Conservation (phyloP, 2,888 invertebrate species). For the Zygogramma bicolorata region DNA sequence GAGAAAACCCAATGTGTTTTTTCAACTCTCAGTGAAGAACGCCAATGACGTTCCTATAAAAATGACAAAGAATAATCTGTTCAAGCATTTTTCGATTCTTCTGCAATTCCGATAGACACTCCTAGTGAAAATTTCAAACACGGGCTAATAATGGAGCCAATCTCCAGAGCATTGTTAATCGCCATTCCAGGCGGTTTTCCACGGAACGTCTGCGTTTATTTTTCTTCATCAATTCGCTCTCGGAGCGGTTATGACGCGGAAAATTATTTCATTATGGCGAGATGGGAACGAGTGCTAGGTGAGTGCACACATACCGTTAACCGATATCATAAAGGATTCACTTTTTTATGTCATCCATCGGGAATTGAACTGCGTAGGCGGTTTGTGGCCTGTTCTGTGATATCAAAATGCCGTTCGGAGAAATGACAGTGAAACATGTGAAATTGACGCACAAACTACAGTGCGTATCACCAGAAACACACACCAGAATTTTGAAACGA, state of each 20-base stretch:
- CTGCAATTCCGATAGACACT: neutral
- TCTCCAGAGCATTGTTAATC: neutral
- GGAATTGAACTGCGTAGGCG: neutral
- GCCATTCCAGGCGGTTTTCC: neutral
- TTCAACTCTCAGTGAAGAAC: too few species aligned
- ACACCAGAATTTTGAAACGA: too few species aligned
- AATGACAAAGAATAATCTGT: too few species aligned
- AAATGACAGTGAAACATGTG: too few species aligned
- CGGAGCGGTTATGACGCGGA: neutral
- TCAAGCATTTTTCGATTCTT: neutral
- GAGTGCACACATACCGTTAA: neutral
- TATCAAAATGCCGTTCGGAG: too few species aligned
- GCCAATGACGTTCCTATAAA: too few species aligned
- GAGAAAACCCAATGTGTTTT: too few species aligned
- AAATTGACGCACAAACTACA: too few species aligned
- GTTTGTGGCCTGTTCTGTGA: too few species aligned
- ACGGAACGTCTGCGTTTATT: neutral
- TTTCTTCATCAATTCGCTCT: neutral
- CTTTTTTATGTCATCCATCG: neutral
- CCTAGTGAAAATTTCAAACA: neutral
- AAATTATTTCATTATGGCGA: neutral
- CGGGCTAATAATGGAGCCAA: neutral
- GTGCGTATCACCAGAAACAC: too few species aligned
- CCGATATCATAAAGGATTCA: neutral
- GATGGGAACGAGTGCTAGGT: neutral